phyloP scores from a whole-genome alignment of 1,140 invertebrate species.

The Eueides isabella region DNA sequence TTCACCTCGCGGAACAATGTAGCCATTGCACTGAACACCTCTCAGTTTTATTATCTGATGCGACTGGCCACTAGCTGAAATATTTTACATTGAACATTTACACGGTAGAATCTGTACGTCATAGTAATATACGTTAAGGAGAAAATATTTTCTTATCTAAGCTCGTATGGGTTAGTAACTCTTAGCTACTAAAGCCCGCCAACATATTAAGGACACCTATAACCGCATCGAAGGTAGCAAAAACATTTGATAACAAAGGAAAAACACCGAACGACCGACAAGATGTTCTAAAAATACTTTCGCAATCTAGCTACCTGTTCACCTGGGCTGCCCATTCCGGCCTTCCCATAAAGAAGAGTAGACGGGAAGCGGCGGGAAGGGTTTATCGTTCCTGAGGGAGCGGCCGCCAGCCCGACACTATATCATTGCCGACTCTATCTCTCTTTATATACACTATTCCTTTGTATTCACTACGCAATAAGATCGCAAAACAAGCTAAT shows the following conservation, averaged over 20 bases:
- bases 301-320: conserved; percentile 79
- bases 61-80: background rate
- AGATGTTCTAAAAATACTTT: conserved; percentile 81
- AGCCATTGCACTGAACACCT: conserved; percentile 2
- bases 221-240: conserved; percentile 63
- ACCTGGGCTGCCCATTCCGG: conserved; percentile 77
- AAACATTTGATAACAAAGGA: conserved; percentile 79
- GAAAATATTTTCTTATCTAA: conserved; percentile 52
- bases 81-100: conserved; percentile 20
- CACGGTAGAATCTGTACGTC: conserved; percentile 1
- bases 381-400: conserved; percentile 80
- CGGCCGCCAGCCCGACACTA: conserved; percentile 76
- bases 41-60: background rate
- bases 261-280: conserved; percentile 75
- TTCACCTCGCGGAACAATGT: background rate
- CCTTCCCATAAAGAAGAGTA: conserved; percentile 81
- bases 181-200: conserved; percentile 51
- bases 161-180: conserved; percentile 46
- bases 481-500: conserved; percentile 65
- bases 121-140: conserved; percentile 27
- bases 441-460: conserved; percentile 59
- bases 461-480: conserved; percentile 65
- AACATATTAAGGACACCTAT: conserved; percentile 65
- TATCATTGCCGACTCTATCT: conserved; percentile 78
- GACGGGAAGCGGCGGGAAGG: conserved; percentile 76